phyloP scores from a whole-genome alignment of 2,113 vertebrate species.

The Haemorhous mexicanus region DNA sequence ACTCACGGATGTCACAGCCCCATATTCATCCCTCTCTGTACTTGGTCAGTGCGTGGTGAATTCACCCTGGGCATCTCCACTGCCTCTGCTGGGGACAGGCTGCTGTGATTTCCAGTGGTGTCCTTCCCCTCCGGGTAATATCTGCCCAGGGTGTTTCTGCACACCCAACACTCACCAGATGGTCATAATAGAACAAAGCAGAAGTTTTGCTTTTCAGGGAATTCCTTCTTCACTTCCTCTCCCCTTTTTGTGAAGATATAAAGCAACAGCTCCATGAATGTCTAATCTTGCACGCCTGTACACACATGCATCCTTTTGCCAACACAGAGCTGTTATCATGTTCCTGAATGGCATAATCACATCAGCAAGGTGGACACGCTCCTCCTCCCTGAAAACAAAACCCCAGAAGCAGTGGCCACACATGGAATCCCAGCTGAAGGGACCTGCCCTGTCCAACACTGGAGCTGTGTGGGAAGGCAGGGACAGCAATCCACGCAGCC shows the following conservation, averaged over 20 bases:
- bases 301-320: neutral
- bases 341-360: rapidly evolving
- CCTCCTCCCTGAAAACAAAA: neutral
- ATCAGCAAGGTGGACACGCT: rapidly evolving
- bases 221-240: neutral
- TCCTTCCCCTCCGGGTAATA: neutral
- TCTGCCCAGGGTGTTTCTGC: neutral
- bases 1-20: neutral
- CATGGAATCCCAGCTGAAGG: neutral
- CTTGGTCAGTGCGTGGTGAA: rapidly evolving
- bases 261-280: rapidly evolving
- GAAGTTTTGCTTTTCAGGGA: neutral
- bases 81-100: rapidly evolving
- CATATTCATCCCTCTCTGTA: rapidly evolving
- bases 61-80: neutral
- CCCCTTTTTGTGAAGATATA: neutral
- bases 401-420: rapidly evolving
- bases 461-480: neutral
- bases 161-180: neutral
- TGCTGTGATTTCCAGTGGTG: rapidly evolving
- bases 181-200: rapidly evolving
- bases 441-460: rapidly evolving
- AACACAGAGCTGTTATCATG: rapidly evolving
- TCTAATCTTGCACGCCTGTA: neutral
- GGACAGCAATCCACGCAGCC: neutral